Evolutionary conservation across 1,140 invertebrate genomes (phyloP).

Genomic region (Dryas iulia): DNA sequence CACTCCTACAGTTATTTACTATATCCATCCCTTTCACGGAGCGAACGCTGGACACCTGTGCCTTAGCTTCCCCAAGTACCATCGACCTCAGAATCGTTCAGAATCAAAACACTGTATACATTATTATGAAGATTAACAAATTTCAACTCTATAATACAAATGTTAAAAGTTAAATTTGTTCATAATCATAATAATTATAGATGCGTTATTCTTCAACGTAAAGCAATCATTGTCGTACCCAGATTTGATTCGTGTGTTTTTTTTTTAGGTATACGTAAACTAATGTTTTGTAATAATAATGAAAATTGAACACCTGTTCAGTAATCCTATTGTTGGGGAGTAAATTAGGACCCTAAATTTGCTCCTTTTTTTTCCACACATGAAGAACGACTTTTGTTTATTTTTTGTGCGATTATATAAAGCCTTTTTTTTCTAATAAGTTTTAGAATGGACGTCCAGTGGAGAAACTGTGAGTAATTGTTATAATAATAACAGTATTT

Average conservation of each 20-base stretch:
- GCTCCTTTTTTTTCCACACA: slow-evolving; percentile 1
- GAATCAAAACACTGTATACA: slow-evolving; percentile 51
- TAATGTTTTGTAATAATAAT: slow-evolving; percentile 77
- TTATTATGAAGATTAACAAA: slow-evolving; percentile 24
- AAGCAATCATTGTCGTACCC: slow-evolving; percentile 78
- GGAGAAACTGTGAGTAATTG: background rate
- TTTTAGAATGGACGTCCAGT: background rate
- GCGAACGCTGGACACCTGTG: slow-evolving; percentile 79
- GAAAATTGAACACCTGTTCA: slow-evolving; percentile 74
- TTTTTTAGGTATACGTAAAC: slow-evolving; percentile 65
- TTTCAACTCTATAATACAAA: slow-evolving; percentile 30
- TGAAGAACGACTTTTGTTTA: slow-evolving; percentile 4
- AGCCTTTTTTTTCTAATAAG: background rate
- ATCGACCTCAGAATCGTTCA: slow-evolving; percentile 68
- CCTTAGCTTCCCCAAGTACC: slow-evolving; percentile 79
- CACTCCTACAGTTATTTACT: slow-evolving; percentile 33
- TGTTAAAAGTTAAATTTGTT: slow-evolving; percentile 32
- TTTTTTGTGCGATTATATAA: slow-evolving; percentile 6
- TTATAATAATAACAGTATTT: background rate
- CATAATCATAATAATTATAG: slow-evolving; percentile 47
- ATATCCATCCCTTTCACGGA: slow-evolving; percentile 51
- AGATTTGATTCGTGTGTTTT: slow-evolving; percentile 73
- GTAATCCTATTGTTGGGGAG: slow-evolving; percentile 66
- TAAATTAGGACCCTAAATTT: slow-evolving; percentile 53
- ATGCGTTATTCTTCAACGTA: slow-evolving; percentile 69